These are phyloP conservation scores for Nemurella pictetii DNA, from an alignment of 2,888 invertebrate species.

Conservation along the genomic window DNA sequence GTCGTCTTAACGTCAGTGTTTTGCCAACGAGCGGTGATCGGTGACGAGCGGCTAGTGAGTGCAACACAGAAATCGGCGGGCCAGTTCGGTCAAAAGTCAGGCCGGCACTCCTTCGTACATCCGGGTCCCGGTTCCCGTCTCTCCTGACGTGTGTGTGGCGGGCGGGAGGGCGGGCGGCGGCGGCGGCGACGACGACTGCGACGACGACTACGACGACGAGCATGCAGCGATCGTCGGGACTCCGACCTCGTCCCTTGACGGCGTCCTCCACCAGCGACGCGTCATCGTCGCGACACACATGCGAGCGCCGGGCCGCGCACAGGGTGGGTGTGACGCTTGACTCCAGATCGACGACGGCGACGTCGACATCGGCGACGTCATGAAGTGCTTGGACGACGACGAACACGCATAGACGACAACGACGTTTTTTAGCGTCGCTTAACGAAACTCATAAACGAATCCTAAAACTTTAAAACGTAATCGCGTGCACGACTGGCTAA, in stretches of 20 bases:
- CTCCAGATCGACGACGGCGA: not conserved
- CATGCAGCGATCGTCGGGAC: slow-evolving; percentile 2
- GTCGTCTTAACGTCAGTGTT: not conserved
- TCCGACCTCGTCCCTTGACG: slow-evolving; percentile 24
- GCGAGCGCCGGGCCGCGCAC: not conserved
- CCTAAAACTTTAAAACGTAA: not conserved
- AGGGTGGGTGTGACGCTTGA: slow-evolving; percentile 12
- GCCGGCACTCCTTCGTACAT: slow-evolving; percentile 12
- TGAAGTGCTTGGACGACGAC: not conserved
- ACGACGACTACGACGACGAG: no score
- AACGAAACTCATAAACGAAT: slow-evolving; percentile 2
- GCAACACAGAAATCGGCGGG: not conserved
- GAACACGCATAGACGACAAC: not conserved
- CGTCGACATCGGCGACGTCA: not conserved
- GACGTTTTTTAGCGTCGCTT: not conserved
- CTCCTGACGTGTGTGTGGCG: not conserved
- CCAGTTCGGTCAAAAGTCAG: not conserved
- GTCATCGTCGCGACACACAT: not conserved
- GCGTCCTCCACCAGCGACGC: not conserved
- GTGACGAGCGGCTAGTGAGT: not conserved
- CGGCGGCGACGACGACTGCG: no score
- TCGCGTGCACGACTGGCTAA: not conserved
- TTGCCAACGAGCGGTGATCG: not conserved
- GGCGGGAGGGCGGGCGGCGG: not conserved
- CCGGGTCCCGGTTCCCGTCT: not conserved